These are phyloP conservation scores for Etia nguti DNA, from an alignment of 2,113 vertebrate species.

Conservation along the genomic window DNA sequence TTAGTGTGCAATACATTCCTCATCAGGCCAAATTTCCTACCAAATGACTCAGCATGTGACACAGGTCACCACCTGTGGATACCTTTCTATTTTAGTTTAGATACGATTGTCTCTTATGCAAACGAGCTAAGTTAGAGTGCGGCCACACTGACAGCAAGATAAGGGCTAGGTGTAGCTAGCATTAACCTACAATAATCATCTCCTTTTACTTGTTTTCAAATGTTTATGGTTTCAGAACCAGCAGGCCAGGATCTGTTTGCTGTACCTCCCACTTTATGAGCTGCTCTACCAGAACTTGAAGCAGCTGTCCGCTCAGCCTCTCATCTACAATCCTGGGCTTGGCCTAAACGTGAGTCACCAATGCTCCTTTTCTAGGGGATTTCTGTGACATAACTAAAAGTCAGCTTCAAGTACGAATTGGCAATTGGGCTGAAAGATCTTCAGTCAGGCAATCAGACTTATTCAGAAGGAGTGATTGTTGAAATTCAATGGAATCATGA, in stretches of 20 bases:
- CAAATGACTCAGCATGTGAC: neutral
- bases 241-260: constrained; percentile 88
- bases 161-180: rapidly evolving
- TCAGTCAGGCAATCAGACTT: neutral
- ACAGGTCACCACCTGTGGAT: neutral
- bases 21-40: neutral
- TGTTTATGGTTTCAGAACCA: constrained; percentile 80
- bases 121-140: neutral
- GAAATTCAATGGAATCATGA: rapidly evolving
- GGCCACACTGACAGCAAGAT: rapidly evolving
- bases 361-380: neutral
- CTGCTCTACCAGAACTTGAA: constrained; percentile 90
- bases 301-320: constrained; percentile 70
- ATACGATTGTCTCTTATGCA: constrained; percentile 28
- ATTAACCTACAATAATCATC: neutral
- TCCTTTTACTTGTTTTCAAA: neutral
- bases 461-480: neutral
- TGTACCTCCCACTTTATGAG: constrained; percentile 88
- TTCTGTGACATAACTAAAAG: neutral
- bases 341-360: constrained; percentile 56
- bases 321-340: constrained; percentile 45
- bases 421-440: neutral
- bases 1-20: neutral
- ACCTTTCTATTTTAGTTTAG: neutral
- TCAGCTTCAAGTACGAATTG: neutral